Conservation (phyloP, 2,797 vertebrate genomes). For the Pachyuromys duprasi region DNA sequence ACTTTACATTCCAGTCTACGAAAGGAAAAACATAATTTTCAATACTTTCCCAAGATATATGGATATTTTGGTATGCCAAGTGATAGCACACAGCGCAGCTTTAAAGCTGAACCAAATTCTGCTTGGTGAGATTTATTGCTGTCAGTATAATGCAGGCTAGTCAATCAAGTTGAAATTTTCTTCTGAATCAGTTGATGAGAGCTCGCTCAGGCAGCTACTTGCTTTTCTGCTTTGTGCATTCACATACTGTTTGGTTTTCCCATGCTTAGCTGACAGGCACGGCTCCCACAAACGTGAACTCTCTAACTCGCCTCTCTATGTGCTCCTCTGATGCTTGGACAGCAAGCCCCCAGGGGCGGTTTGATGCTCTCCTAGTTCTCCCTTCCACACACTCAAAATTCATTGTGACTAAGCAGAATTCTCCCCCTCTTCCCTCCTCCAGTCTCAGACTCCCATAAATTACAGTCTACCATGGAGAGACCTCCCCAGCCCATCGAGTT, state of each 20-base stretch:
- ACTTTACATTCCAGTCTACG: conserved; percentile 76
- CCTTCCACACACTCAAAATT: background rate
- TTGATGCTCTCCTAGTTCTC: background rate
- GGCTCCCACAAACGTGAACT: background rate
- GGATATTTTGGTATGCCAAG: conserved; percentile 65
- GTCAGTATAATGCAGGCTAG: conserved; percentile 47
- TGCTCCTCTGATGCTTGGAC: background rate
- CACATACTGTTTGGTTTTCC: conserved; percentile 16
- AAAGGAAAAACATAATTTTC: conserved; percentile 73
- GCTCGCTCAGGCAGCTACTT: background rate
- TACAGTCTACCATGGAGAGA: background rate
- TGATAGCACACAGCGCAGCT: conserved; percentile 30
- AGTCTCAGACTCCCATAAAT: background rate
- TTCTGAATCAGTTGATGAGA: conserved; percentile 47
- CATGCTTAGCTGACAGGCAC: background rate
- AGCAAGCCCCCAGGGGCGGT: background rate
- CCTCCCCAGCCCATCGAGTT: background rate
- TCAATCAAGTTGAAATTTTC: conserved; percentile 65
- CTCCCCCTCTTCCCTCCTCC: background rate
- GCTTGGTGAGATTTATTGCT: conserved; percentile 58
- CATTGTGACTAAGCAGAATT: background rate
- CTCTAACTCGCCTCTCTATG: background rate
- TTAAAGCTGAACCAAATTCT: conserved; percentile 47
- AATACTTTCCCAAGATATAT: conserved; percentile 67
- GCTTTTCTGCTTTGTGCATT: conserved; percentile 18